Base-by-base conservation (phyloP, 2,888 invertebrate species). In the Brachyptera risi region DNA sequence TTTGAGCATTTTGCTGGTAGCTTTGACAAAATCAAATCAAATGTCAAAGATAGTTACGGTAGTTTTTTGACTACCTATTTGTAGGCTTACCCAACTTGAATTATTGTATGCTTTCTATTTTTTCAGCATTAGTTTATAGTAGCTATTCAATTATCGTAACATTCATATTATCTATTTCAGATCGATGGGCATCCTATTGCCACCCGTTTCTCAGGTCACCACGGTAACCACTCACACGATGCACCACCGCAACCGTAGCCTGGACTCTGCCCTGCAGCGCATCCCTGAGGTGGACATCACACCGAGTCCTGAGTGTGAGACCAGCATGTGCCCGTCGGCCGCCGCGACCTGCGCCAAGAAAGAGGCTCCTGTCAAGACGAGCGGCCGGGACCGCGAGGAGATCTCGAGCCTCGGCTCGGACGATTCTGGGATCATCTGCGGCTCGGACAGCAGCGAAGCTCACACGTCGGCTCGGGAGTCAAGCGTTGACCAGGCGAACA, bases 191-290 rank as follows among this genome's bases (percentile, higher is more conserved):
- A 84, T 84, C 67, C 74, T 83, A 51, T 72, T 84, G 66, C 83
- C 84, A 31, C 83, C 83, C 31, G 80, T 83, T 60, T 76, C 81
- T 23, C 81, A 81, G 72, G 77, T 79, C 59, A 78, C 77, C 38
- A 76, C 76, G 58, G 76, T 76, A 23, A 76, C 78, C 17, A 76
- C 76, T 62, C 69, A 73, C 47, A 78, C 87, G 67, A 84, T 86
- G 70, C 90, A 91, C 74, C 92, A 92, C 77, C 84, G 93, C 70
- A 93, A 93, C 79, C 85, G 93, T 67, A 92, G 92, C 73, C 79
- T 93, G 74, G 93, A 94, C 75, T 93, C 92, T 62, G 93, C 92
- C 63, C 81, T 92, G 66, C 92, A 92, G 75, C 82, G 90, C 75
- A 92, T 93, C 73, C 92, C 92, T 64, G 92, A 92, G 80, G 91